phyloP scores from a whole-genome alignment of 1,140 invertebrate genomes.

The Panulirus ornatus region DNA sequence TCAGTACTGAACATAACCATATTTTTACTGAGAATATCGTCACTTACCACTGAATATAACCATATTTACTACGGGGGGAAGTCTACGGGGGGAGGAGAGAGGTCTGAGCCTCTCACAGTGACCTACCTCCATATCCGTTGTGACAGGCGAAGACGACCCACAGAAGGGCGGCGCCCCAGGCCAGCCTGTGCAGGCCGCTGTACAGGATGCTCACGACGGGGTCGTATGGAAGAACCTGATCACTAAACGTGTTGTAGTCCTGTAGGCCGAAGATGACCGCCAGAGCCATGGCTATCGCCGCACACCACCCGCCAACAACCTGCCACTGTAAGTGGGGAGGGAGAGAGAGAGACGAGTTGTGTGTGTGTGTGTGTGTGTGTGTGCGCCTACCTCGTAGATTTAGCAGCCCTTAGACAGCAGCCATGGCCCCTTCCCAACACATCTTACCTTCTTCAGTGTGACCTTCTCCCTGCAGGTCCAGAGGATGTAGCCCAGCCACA shows the following conservation, averaged over 20 bases:
- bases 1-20: too few species aligned
- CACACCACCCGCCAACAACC: not conserved
- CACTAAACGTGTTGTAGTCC: not conserved
- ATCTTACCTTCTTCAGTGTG: constrained; percentile 10
- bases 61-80: not conserved
- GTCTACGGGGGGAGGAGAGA: not conserved
- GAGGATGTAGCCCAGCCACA: constrained; percentile 41
- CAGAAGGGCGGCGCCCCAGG: constrained; percentile 82
- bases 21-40: too few species aligned
- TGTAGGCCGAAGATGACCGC: not conserved
- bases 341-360: too few species aligned
- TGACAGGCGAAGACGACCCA: constrained; percentile 89
- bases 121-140: constrained; percentile 80
- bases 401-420: not conserved
- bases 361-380: too few species aligned
- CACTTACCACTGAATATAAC: not conserved
- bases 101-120: not conserved
- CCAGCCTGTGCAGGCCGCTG: constrained; percentile 81
- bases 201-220: constrained; percentile 81
- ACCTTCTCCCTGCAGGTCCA: constrained; percentile 13
- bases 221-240: not conserved
- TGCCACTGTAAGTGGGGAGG: not conserved
- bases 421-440: not conserved
- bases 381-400: not conserved
- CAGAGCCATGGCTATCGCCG: not conserved